Base-by-base conservation (phyloP, 2,888 invertebrate species). In the Amiota minor region DNA sequence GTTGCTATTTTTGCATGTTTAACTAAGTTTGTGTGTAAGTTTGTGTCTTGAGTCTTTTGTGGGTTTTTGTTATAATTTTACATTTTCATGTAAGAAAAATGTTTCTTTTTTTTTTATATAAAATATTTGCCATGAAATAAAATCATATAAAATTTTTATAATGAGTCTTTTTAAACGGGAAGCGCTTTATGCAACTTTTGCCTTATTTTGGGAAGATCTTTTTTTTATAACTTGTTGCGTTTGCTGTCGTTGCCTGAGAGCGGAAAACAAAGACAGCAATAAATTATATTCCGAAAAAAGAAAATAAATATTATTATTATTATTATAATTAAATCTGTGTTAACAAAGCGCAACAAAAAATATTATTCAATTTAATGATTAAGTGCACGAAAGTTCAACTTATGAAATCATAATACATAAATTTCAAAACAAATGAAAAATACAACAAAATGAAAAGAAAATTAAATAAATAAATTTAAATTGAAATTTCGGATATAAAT, bases 1-100 rank as follows among this genome's bases (percentile, higher is more conserved):
- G 49, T 50, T 50, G 53, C n/a, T n/a, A 47, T 20, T 35, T 12
- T 50, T 49, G 74, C n/a, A 62, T 61, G 59, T 49, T 49, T 50
- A 47, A 23, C 20, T 71, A 73, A 74, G 77, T 74, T 74, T 76
- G 76, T 56, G 12, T 49, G 45, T 46, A 64, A 14, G 45, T 50
- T 35, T 35, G 3, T 11, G 4, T 67, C 46, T 11, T 45, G 9
- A 18, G 0, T 14, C 45, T 50, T 69, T n/a, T 50, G 53, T 12
- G 53, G 53, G 53, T 50, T 50, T 50, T n/a, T 50, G 53, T n/a
- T 50, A n/a, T 35, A 35, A 35, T 35, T 35, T 35, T 35, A 35
- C 35, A 35, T 35, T 35, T 35, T 35, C 35, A 35, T 35, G 35
- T 35, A 35, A 35, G 4, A 35, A 35, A 35, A 35, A 35, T 35